Percentiles rank a stretch among this genome's conserved stretches.
These are phyloP conservation scores for Arion vulgaris DNA, from an alignment of 1,140 invertebrate genomes.

Conservation along the genomic window DNA sequence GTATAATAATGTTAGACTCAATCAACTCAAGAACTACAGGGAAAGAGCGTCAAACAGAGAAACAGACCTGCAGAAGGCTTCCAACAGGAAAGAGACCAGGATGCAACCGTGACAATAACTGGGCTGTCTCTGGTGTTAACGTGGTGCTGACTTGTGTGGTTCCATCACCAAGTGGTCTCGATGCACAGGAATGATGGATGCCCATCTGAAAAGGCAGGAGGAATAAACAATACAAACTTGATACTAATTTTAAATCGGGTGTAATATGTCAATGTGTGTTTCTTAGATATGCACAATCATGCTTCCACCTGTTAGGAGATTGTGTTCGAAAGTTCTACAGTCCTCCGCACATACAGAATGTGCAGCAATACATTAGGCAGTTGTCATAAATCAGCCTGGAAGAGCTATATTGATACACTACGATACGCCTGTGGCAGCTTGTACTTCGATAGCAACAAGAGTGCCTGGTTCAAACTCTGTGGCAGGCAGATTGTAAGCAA, in stretches of 20 bases:
- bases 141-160: conserved; percentile 66
- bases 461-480: no score
- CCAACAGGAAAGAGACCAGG: conserved; percentile 66
- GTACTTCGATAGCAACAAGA: no score
- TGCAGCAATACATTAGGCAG: no score
- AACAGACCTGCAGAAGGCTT: conserved; percentile 59
- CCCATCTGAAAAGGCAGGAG: conserved; percentile 60
- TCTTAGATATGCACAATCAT: neutral
- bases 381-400: no score
- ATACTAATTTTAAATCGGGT: neutral
- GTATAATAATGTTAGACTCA: no score
- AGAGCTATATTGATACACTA: no score
- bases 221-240: neutral
- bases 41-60: neutral
- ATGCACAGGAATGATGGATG: conserved; percentile 70
- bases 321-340: no score
- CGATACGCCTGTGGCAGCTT: no score
- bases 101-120: conserved; percentile 65
- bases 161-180: conserved; percentile 70
- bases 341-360: no score
- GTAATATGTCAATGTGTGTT: neutral
- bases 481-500: no score
- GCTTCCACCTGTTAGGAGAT: no score
- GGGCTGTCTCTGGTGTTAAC: conserved; percentile 68
- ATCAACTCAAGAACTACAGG: no score